Base-by-base conservation (phyloP, 2,797 vertebrate genomes). In the Spheniscus humboldti region DNA sequence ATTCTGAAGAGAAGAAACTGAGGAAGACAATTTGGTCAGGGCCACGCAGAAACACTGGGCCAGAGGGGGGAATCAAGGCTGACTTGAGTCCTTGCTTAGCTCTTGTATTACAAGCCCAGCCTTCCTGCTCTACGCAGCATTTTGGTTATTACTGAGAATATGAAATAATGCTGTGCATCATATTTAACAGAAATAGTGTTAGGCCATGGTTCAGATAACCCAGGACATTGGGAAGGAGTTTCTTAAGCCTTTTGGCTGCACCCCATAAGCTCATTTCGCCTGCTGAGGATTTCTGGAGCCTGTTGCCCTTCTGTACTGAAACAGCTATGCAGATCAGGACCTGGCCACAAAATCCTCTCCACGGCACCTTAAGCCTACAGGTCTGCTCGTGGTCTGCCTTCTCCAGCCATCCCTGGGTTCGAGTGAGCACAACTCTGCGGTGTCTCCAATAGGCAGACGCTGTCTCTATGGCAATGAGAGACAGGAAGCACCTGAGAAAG, bases 401-500 rank as follows among this genome's bases (percentile, higher is more conserved):
- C 92, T 83, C 59, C 82, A 96, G 82, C 57, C 73, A 79, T 16
- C 62, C 86, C 63, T 28, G 43, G 43, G 45, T 55, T 81, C 1
- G 0, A 72, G 59, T 1, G 31, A 91, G 91, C 77, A 67, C 73
- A 78, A 35, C 92, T 86, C 95, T 92, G 89, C 59, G 5, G 73
- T 67, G 62, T 52, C 89, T 95, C 88, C 86, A 69, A 73, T 13
- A 95, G 89, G 76, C 85, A 86, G 78, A 92, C 48, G 4, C 92
- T 88, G 96, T 97, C 95, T 97, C 97, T 97, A 97, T 97, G 95
- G 96, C 94, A 96, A 97, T 97, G 92, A 93, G 81, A 90, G 92
- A 68, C 41, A 33, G 87, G 62, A 88, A 91, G 67, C 14, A 31
- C 76, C 91, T 66, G 35, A 78, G 91, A 97, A 95, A 88, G 94